These are phyloP conservation scores for Cephus nigrinus DNA, from an alignment of 2,888 invertebrate genomes.

Conservation along the genomic window DNA sequence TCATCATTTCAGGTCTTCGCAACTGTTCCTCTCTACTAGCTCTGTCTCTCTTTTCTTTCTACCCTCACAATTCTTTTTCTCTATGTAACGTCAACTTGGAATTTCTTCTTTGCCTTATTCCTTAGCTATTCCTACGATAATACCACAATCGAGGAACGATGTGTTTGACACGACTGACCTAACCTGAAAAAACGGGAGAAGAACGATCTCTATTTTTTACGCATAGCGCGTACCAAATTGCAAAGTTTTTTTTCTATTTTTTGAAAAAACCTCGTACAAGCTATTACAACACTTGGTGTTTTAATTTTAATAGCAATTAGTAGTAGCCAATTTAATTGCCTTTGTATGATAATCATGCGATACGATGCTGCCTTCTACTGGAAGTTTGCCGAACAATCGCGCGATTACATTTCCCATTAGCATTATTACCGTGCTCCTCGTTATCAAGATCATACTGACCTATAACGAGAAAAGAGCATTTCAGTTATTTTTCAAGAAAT, in stretches of 20 bases:
- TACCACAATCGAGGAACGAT: conserved; percentile 34
- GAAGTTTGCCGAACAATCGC: too few relatives aligned
- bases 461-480: too few relatives aligned
- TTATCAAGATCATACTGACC: background rate
- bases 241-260: background rate
- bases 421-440: background rate
- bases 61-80: background rate
- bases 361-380: background rate
- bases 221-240: conserved; percentile 16
- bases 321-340: conserved; percentile 11
- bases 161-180: conserved; percentile 37
- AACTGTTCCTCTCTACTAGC: background rate
- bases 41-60: background rate
- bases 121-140: conserved; percentile 25
- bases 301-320: too few relatives aligned
- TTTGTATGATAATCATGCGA: conserved; percentile 17
- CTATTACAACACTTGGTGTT: too few relatives aligned
- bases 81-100: too few relatives aligned
- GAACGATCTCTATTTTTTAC: conserved; percentile 14
- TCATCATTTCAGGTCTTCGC: background rate
- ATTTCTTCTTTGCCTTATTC: conserved; percentile 16
- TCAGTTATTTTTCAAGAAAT: too few relatives aligned
- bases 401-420: background rate
- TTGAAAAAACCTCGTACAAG: too few relatives aligned
- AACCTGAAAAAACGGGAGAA: conserved; percentile 2